Conservation (phyloP, 2,113 vertebrate genomes). For the Mormyrus iriodes region DNA sequence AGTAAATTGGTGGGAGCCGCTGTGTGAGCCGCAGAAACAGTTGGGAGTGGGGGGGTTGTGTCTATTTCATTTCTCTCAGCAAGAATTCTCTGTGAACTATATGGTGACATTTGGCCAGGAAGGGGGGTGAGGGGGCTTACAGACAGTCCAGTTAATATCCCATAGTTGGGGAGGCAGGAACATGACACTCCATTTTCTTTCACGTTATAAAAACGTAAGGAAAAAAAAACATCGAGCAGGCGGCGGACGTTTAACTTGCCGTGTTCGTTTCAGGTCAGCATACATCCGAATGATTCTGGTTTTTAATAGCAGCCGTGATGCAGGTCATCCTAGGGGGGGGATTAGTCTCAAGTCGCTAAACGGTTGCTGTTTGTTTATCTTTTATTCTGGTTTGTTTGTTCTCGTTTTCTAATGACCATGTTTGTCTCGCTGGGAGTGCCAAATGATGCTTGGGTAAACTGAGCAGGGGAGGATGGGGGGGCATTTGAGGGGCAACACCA, state of each 20-base stretch:
- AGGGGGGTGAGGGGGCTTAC: neutral
- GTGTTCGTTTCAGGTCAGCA: neutral
- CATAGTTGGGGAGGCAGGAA: neutral
- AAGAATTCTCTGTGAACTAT: neutral
- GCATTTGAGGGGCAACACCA: neutral
- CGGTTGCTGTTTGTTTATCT: neutral
- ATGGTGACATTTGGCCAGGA: neutral
- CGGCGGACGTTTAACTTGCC: neutral
- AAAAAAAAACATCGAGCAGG: neutral
- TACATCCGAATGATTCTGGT: neutral
- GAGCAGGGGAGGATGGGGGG: neutral
- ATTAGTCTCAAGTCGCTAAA: neutral
- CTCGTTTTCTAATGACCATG: neutral
- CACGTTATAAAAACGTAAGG: neutral
- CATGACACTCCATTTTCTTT: neutral
- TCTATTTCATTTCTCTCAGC: constrained; percentile 6
- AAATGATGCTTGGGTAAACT: neutral
- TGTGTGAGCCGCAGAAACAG: neutral
- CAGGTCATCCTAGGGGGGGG: neutral
- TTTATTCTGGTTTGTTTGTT: neutral
- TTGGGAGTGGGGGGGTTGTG: neutral
- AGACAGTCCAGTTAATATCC: neutral
- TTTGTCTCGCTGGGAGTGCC: neutral
- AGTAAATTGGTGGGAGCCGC: neutral
- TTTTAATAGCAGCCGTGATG: neutral